Base-by-base conservation (phyloP, 2,797 vertebrate species). In the Champsocephalus esox region DNA sequence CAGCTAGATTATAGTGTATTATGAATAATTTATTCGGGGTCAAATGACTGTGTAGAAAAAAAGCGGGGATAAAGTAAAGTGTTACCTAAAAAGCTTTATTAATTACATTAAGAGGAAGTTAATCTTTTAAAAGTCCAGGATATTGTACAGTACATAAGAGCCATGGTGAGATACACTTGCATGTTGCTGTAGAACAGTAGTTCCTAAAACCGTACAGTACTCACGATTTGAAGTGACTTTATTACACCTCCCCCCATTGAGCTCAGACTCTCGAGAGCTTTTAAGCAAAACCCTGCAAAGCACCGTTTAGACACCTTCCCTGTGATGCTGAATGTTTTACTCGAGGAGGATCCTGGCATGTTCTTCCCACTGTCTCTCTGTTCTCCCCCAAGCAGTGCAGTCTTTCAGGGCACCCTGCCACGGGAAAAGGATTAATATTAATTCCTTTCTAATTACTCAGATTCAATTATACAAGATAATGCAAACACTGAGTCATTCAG, bases 391-490 rank as follows among this genome's bases (percentile, higher is more conserved):
- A 84, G 83, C 66, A 1, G 66, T 51, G 13, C 75, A 63, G 77
- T 68, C 73, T 83, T 52, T 61, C 66, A 80, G 77, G 72, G 78
- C 73, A 66, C 62, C 66, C 67, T 60, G 83, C 83, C 83, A 87
- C 75, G 78, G 78, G 46, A 80, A 38, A 51, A 83, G 66, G 84
- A 92, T 91, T 90, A 83, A 91, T 90, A 90, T 87, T 87, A 77
- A 92, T 90, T 87, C 80, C 75, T 55, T 80, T 61, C 66, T 77
- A 90, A 84, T 91, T 81, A 86, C 83, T 79, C 75, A 63, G 43
- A 91, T 88, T 92, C 80, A 90, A 84, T 91, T 92, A 90, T 83
- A 70, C 79, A 79, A 76, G 82, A 92, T 87, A 87, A 91, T 87
- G 76, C 78, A 86, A 92, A 89, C 85, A 86, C n/a, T n/a, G 64